Evolutionary conservation across 1,140 invertebrate genomes (phyloP), one percentile per base, ranked within the genome.

Genomic region (Meloidogyne chitwoodi): DNA sequence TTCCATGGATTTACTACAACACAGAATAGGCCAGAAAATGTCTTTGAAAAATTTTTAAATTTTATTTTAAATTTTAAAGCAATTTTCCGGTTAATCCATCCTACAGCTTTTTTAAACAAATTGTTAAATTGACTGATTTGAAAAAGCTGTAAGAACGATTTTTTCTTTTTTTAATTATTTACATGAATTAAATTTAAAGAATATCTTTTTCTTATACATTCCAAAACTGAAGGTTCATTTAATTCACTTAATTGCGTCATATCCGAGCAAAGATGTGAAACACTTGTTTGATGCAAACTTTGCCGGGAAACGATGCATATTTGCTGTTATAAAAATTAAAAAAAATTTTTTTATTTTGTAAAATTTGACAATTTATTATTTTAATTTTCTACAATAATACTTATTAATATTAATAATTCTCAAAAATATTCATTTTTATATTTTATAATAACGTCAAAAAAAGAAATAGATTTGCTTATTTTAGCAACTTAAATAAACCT

Each of bases 1-100:
- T 96, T 96, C 93, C 98, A 99, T 83, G 96, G 96, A 91, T 99
- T 99, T 91, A 99, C 96, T 85, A 95, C 95, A 87, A 99, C 94
- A 89, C 96, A 99, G 92, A 99, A 99, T 88, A 99, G 92, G 88
- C 96, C 96, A 85, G 96, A 99, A 89, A 99, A 99, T 85, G 96
- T 99, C 96, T 99, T 89, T 3, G 89, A 83, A 66, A 38, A 38
- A 8, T 6, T 38, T 8, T 8, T 38, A 8, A 98, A n/a, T 56
- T 56, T 56, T 5, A n/a, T 56, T 56, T n/a, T 5, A n/a, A 56
- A n/a, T n/a, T 56, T 19, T 48, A 16, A 3, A 4, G 16, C 5
- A 3, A 19, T 48, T 19, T 48, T 14, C 44, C 6, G 6, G 6
- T 95, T 31, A 31, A 2, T 31, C 29, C 29, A 31, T 31, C 16